phyloP scores from a whole-genome alignment of 2,888 invertebrate genomes.

The Hyposoter dolosus region DNA sequence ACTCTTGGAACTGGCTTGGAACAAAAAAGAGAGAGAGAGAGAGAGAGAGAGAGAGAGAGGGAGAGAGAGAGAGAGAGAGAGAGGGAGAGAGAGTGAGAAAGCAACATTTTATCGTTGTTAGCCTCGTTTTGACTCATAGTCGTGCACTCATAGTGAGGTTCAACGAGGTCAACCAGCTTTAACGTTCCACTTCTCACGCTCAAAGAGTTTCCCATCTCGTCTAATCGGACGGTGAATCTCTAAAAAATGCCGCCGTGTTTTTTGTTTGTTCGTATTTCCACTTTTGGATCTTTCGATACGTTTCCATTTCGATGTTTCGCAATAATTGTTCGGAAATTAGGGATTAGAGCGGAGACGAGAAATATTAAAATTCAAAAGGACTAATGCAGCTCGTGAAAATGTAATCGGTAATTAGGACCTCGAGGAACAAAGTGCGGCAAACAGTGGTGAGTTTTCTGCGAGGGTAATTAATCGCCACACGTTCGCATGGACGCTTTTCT shows the following conservation, averaged over 20 bases:
- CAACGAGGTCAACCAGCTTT: constrained; percentile 63
- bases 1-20: constrained; percentile 53
- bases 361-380: neutral
- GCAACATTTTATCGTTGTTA: constrained; percentile 61
- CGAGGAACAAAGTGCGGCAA: constrained; percentile 21
- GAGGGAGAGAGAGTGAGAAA: neutral
- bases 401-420: constrained; percentile 48
- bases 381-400: constrained; percentile 27
- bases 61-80: constrained; percentile 1
- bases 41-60: constrained; percentile 26
- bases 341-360: neutral
- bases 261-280: neutral
- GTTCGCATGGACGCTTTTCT: constrained; percentile 76
- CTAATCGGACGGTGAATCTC: constrained; percentile 41
- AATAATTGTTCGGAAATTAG: neutral
- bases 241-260: constrained; percentile 27
- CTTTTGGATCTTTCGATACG: neutral
- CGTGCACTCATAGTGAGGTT: constrained; percentile 41
- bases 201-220: constrained; percentile 46
- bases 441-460: constrained; percentile 38
- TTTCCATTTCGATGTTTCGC: neutral
- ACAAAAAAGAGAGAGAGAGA: constrained; percentile 18
- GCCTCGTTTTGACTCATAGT: constrained; percentile 47
- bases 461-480: constrained; percentile 83
- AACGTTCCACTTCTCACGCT: constrained; percentile 67